A percentile compares a stretch with the other conserved stretches of the same genome.
Conservation (phyloP, 1,140 invertebrate species). For the Diorhabda elongata region DNA sequence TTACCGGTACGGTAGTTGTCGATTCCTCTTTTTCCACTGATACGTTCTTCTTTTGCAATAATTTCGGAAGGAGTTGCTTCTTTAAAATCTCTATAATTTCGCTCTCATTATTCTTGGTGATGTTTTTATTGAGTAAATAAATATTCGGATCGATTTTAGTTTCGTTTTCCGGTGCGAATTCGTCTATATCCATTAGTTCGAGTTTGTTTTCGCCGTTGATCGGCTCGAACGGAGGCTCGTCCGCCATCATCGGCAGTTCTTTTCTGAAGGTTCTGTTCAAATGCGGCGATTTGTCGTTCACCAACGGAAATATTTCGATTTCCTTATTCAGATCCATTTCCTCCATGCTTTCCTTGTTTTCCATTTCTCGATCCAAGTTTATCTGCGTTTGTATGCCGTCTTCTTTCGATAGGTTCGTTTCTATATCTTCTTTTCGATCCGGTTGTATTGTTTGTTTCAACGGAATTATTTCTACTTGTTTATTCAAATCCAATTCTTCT, state of each 20-base stretch:
- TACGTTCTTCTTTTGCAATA: conserved; percentile 9
- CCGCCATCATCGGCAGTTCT: conserved; percentile 32
- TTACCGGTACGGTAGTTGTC: background rate
- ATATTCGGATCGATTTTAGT: conserved; percentile 33
- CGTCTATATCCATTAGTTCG: conserved; percentile 15
- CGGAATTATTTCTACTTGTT: conserved; percentile 18
- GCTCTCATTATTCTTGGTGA: conserved; percentile 28
- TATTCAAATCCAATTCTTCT: conserved; percentile 14
- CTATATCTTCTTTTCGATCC: background rate
- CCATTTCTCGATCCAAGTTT: background rate
- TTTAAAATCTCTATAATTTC: conserved; percentile 24
- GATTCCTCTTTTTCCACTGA: background rate
- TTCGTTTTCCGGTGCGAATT: conserved; percentile 14
- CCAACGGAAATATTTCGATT: conserved; percentile 40
- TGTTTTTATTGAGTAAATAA: conserved; percentile 28
- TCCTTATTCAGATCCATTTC: conserved; percentile 33
- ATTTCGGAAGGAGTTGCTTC: conserved; percentile 33
- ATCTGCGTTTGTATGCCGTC: conserved; percentile 1
- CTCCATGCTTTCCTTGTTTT: conserved; percentile 22
- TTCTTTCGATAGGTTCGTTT: conserved; percentile 11
- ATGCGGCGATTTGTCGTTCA: conserved; percentile 32
- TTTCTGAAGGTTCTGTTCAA: conserved; percentile 44
- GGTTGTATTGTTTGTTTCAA: background rate
- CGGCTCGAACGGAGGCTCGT: background rate
- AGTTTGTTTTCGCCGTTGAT: conserved; percentile 14